Evolutionary conservation across 2,888 invertebrate species (phyloP).

Genomic region (Petrolisthes manimaculis): DNA sequence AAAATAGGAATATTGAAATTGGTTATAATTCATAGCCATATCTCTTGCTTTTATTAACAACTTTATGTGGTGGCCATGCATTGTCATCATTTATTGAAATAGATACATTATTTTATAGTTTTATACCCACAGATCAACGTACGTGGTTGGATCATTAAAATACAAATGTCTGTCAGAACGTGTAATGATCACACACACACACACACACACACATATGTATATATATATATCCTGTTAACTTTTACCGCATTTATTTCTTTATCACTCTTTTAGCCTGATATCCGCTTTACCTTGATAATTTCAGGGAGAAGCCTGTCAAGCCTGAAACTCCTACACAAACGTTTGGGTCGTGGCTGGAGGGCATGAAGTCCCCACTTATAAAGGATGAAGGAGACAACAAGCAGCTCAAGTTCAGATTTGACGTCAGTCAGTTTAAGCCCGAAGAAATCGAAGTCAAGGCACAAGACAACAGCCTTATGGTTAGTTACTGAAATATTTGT

Average conservation of each 20-base stretch:
- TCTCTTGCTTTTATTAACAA: no score
- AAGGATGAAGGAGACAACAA: constrained; percentile 91
- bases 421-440: constrained; percentile 93
- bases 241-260: neutral
- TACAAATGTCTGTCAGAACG: no score
- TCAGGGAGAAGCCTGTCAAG: no score
- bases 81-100: no score
- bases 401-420: constrained; percentile 93
- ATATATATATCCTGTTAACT: neutral
- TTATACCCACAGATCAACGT: no score
- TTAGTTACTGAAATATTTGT: constrained; percentile 73
- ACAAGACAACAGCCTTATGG: constrained; percentile 95
- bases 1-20: no score
- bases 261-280: neutral
- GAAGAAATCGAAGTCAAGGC: constrained; percentile 99
- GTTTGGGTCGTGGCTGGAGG: constrained; percentile 82
- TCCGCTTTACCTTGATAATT: no score
- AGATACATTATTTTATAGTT: no score
- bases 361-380: constrained; percentile 87
- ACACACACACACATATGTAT: neutral
- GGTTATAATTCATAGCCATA: no score
- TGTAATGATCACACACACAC: neutral
- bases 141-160: no score
- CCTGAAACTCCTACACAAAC: no score
- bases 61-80: no score